Base-by-base conservation (phyloP, 2,888 invertebrate species). In the Ganaspis brasiliensis region DNA sequence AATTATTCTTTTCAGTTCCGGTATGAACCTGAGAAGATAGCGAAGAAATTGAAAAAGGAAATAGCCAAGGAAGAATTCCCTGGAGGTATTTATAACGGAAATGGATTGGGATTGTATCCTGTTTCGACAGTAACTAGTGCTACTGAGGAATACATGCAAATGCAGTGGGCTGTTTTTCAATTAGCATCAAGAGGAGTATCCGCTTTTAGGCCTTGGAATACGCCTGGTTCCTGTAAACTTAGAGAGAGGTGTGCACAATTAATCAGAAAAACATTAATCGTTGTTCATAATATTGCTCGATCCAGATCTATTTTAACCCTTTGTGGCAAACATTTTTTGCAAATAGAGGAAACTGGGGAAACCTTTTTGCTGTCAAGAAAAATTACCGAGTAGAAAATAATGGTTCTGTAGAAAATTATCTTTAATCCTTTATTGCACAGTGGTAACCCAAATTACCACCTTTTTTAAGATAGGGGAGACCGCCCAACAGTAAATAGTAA, bases 171-270 rank as follows among this genome's bases (percentile, higher is more conserved):
- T 72, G 89, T 90, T 26, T 89, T 90, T 76, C 91, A 91, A 83
- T 83, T 91, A 61, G 91, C 91, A 52, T 86, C 91, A 31, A 87
- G 91, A 78, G 91, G 90, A 26, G 89, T 91, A 55, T 91, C 92
- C 19, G 92, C 92, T 63, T 92, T 92, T 84, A 89, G 92, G 82
- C 91, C 92, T 72, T 92, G 92, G 92, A 91, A 87, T 81, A 84
- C 91, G 52, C 82, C 90, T 14, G 86, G 86, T 79, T 84, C 89
- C 77, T 89, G 91, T 85, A 91, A 91, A 85, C 91, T 91, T 79
- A 90, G 90, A 83, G 92, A 92, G 82, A 91, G 90, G 92, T 92
- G 83, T n/a, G n/a, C n/a, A n/a, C n/a, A n/a, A n/a, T n/a, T n/a
- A n/a, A n/a, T n/a, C n/a, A n/a, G n/a, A n/a, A n/a, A n/a, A n/a